These are phyloP conservation scores for Cataglyphis albicans DNA, from an alignment of 2,888 invertebrate species.

Conservation along the genomic window DNA sequence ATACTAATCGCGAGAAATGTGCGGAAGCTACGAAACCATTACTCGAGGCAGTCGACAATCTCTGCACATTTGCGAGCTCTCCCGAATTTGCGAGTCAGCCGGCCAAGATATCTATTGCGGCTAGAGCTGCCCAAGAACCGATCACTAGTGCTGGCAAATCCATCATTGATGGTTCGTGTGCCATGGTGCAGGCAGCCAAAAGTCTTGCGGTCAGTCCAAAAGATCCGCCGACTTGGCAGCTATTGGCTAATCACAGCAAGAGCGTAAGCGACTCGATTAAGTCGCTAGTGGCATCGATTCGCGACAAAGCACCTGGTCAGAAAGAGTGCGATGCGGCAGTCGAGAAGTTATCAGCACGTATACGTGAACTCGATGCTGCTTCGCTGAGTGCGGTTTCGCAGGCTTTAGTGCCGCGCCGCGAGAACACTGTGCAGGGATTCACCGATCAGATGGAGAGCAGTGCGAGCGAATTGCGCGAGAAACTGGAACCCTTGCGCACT, in stretches of 20 bases:
- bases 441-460: constrained; percentile 93
- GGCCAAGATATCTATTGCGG: constrained; percentile 95
- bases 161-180: constrained; percentile 94
- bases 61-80: constrained; percentile 95
- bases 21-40: constrained; percentile 94
- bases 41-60: constrained; percentile 95
- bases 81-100: constrained; percentile 97
- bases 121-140: constrained; percentile 94
- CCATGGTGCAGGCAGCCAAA: constrained; percentile 96
- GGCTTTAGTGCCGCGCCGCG: constrained; percentile 90
- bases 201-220: constrained; percentile 95
- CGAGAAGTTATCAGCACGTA: constrained; percentile 91
- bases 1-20: constrained; percentile 91
- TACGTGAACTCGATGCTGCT: constrained; percentile 94
- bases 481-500: constrained; percentile 93
- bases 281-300: constrained; percentile 95
- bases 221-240: constrained; percentile 97
- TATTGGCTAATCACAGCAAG: constrained; percentile 97
- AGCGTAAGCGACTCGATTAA: constrained; percentile 99
- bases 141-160: constrained; percentile 93
- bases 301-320: constrained; percentile 98
- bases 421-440: constrained; percentile 91
- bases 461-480: constrained; percentile 93
- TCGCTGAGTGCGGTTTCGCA: constrained; percentile 95
- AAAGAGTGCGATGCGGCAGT: constrained; percentile 95